Base-by-base conservation (phyloP, 1,140 invertebrate genomes). In the Pogonomyrmex californicus region DNA sequence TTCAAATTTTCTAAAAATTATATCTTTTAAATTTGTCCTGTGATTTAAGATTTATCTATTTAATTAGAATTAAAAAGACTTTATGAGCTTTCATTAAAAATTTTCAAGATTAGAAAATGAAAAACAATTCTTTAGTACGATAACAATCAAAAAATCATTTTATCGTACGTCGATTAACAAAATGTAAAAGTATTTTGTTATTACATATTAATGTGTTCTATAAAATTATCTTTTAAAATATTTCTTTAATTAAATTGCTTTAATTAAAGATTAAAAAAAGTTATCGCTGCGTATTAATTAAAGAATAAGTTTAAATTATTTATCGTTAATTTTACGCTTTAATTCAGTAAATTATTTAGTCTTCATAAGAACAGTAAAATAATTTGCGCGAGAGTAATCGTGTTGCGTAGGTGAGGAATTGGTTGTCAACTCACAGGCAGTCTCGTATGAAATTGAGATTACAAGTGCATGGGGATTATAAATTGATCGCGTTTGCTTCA, bases 141-240 rank as follows among this genome's bases (percentile, higher is more conserved):
- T 81, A 81, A 56, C 7, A n/a, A 54, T 51, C 4, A 5, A 2
- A 14, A 76, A 66, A 56, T 65, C 14, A 30, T 81, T 41, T 81
- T 81, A 81, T 68, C 77, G 9, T 81, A 68, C 1, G 47, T 81
- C 77, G 33, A 51, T 44, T 63, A 51, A 66, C 33, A 41, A 66
- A 81, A 38, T 30, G 49, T 78, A 17, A 47, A 63, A 49, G 5
- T 63, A 17, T 54, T n/a, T 23, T 23, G 23, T 23, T 23, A 23
- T 23, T 23, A 0, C 23, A 23, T 5, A 33, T 78, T 23, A 47
- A 70, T 49, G 10, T 71, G 2, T 2, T 38, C 2, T 51, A 38
- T 17, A 3, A 76, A 0, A 44, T 75, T 58, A 75, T 51, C 23
- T 36, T 36, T 49, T 49, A 49, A 49, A 49, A 38, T 65, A 73